phyloP scores from a whole-genome alignment of 2,888 invertebrate genomes.

The Caenorhabditis auriculariae region DNA sequence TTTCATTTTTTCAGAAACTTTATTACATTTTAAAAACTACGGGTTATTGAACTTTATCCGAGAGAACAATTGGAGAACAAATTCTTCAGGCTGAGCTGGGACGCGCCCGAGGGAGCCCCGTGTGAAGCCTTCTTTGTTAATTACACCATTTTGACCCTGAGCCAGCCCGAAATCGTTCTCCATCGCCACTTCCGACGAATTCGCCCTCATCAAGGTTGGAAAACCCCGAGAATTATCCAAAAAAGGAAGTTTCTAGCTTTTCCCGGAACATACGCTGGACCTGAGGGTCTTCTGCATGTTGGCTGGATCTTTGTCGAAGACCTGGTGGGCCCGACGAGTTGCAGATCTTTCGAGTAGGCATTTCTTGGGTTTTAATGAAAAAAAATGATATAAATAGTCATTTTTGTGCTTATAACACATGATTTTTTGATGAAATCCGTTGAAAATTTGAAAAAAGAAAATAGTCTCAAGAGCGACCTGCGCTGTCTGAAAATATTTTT shows the following conservation, averaged over 20 bases:
- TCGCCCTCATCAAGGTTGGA: conserved; percentile 34
- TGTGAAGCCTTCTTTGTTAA: conserved; percentile 59
- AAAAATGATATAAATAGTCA: not conserved
- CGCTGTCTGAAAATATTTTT: too few relatives aligned
- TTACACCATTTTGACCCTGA: conserved; percentile 49
- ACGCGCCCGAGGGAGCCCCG: conserved; percentile 44
- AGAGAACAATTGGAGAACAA: conserved; percentile 1
- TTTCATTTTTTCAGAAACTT: not conserved
- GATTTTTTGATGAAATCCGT: not conserved
- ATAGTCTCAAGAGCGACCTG: too few relatives aligned
- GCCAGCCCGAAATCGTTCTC: conserved; percentile 41
- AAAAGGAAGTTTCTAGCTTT: conserved; percentile 38
- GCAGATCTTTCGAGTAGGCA: conserved; percentile 53
- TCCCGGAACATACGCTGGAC: conserved; percentile 53
- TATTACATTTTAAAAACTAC: not conserved
- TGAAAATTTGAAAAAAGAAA: too few relatives aligned
- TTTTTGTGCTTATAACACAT: not conserved
- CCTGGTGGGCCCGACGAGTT: conserved; percentile 56
- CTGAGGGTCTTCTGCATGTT: conserved; percentile 58
- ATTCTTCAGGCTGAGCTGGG: conserved; percentile 51
- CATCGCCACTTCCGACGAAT: conserved; percentile 32
- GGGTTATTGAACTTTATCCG: too few relatives aligned
- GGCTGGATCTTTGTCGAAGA: conserved; percentile 51
- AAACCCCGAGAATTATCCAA: not conserved
- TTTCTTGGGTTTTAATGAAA: not conserved